These are phyloP conservation scores for Acyrthosiphon pisum DNA, from an alignment of 1,140 invertebrate species.

Conservation along the genomic window DNA sequence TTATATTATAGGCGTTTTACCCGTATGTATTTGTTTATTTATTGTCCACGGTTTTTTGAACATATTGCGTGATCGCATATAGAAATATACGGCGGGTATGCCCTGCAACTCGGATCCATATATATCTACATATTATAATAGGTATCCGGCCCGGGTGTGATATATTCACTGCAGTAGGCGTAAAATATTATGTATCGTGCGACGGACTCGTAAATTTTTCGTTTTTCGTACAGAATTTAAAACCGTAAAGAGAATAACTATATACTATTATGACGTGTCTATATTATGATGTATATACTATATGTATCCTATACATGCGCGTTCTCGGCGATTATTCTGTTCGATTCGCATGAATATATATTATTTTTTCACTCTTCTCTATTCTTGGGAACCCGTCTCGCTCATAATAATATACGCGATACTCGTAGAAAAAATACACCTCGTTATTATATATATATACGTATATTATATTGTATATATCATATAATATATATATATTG, in stretches of 20 bases:
- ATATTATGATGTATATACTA: not conserved
- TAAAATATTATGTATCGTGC: not conserved
- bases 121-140: not conserved
- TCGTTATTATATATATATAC: not conserved
- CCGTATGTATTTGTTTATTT: not conserved
- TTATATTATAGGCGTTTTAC: not conserved
- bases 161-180: not conserved
- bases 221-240: not conserved
- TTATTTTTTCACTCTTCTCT: not conserved
- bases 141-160: not conserved
- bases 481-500: not conserved
- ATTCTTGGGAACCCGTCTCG: not conserved
- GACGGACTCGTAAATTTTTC: slow-evolving; percentile 5
- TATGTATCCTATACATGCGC: not conserved
- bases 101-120: not conserved
- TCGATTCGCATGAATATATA: not conserved
- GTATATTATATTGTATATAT: not conserved
- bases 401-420: not conserved
- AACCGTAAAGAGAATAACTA: not conserved
- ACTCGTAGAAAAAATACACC: not conserved
- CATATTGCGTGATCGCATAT: not conserved
- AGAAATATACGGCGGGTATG: not conserved
- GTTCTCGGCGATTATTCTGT: slow-evolving; percentile 8
- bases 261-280: not conserved
- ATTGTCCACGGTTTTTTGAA: not conserved